These are phyloP conservation scores for Drosophila nigrodunni DNA, from an alignment of 1,140 invertebrate genomes.

Conservation along the genomic window DNA sequence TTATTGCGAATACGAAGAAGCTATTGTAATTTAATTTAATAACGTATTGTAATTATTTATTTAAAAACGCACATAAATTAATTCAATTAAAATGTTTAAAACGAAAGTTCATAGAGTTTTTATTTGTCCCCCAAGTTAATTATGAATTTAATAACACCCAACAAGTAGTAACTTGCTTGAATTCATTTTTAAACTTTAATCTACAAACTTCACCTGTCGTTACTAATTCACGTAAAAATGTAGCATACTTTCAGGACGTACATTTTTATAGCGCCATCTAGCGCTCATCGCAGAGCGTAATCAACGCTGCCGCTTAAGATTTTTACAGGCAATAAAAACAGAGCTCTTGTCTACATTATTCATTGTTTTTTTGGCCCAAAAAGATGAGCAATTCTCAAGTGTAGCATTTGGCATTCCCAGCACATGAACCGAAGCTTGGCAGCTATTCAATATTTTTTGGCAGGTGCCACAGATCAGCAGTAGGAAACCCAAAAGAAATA, in stretches of 20 bases:
- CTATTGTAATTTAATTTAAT: conserved; percentile 80
- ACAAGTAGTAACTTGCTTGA: no score
- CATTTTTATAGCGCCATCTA: conserved; percentile 23
- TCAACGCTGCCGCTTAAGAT: not conserved
- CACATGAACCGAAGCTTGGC: conserved; percentile 47
- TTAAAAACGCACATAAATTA: conserved; percentile 76
- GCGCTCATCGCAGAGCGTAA: not conserved
- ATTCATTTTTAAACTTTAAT: not conserved
- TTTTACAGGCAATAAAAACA: not conserved
- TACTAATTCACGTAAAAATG: not conserved
- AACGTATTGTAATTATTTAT: conserved; percentile 80
- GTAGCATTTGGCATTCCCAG: conserved; percentile 40
- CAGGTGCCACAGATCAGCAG: conserved; percentile 49
- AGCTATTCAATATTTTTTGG: conserved; percentile 51
- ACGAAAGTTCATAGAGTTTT: conserved; percentile 29
- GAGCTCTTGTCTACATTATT: not conserved
- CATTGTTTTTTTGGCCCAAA: not conserved
- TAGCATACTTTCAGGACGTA: conserved; percentile 23
- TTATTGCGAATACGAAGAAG: conserved; percentile 63
- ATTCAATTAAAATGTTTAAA: conserved; percentile 80
- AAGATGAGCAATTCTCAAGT: conserved; percentile 11
- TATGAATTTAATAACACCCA: not conserved
- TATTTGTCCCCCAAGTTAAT: not conserved
- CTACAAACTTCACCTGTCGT: not conserved
- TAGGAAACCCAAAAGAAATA: conserved; percentile 4